Conservation (phyloP, 2,888 invertebrate species). For the Zygogramma bicolorata region DNA sequence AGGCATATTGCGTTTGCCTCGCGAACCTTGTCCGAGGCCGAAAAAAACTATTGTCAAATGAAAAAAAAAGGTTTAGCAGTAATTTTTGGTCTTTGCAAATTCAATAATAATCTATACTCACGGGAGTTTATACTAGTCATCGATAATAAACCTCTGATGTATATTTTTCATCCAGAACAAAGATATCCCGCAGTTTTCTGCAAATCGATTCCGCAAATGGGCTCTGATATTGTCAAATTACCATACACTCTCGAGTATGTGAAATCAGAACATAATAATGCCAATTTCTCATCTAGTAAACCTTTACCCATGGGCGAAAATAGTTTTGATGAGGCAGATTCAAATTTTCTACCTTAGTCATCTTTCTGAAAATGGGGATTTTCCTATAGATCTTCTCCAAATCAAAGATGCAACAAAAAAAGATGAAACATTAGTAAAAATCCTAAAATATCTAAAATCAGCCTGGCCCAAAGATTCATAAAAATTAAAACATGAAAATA, state of each 20-base stretch:
- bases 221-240: neutral
- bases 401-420: neutral
- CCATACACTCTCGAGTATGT: neutral
- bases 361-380: neutral
- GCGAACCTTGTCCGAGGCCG: neutral
- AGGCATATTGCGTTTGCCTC: neutral
- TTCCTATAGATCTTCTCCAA: neutral
- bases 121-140: neutral
- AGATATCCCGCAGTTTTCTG: neutral
- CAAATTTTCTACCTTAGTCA: neutral
- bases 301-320: too few species aligned
- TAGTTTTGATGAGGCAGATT: too few species aligned
- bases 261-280: neutral
- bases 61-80: slow-evolving; percentile 2
- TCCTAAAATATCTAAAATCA: neutral
- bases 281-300: neutral
- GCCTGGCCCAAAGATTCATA: neutral
- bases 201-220: neutral
- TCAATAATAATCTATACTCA: neutral
- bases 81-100: neutral
- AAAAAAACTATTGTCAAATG: neutral
- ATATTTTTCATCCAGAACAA: neutral
- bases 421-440: neutral
- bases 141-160: neutral
- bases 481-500: neutral